Evolutionary conservation across 2,797 vertebrate species (phyloP).

Genomic region (Chloroceryle amazona): DNA sequence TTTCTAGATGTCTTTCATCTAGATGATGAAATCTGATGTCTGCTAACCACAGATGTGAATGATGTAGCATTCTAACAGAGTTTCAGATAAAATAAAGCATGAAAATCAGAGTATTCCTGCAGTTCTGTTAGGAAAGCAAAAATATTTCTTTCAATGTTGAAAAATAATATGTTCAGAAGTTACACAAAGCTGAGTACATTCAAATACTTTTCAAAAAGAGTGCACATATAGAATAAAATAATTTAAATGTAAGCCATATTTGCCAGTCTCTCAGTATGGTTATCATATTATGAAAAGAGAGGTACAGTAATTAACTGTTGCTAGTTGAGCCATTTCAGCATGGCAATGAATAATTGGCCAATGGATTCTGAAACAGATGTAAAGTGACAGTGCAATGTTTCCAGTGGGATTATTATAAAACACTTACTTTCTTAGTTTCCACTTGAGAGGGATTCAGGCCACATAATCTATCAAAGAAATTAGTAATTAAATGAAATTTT

Average conservation of each 20-base stretch:
- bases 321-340: conserved; percentile 18
- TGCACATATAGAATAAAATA: not conserved
- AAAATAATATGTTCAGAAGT: not conserved
- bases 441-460: not conserved
- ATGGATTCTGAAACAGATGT: conserved; percentile 25
- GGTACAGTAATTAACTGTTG: conserved; percentile 26
- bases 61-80: not conserved
- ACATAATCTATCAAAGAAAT: conserved; percentile 37
- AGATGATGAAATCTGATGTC: not conserved
- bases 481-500: conserved; percentile 53
- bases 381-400: conserved; percentile 4
- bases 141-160: not conserved
- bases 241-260: not conserved
- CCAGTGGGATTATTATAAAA: conserved; percentile 32
- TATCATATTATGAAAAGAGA: not conserved
- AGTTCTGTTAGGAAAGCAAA: not conserved
- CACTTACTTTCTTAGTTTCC: conserved; percentile 36
- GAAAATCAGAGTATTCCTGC: not conserved
- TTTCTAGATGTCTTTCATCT: not conserved
- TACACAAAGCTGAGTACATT: not conserved
- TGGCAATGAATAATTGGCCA: conserved; percentile 35
- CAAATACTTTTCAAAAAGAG: not conserved
- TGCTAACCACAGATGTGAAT: not conserved
- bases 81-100: not conserved
- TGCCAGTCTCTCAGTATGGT: not conserved